Evolutionary conservation across 2,113 vertebrate species (phyloP).

Genomic region (Xenus cinereus): DNA sequence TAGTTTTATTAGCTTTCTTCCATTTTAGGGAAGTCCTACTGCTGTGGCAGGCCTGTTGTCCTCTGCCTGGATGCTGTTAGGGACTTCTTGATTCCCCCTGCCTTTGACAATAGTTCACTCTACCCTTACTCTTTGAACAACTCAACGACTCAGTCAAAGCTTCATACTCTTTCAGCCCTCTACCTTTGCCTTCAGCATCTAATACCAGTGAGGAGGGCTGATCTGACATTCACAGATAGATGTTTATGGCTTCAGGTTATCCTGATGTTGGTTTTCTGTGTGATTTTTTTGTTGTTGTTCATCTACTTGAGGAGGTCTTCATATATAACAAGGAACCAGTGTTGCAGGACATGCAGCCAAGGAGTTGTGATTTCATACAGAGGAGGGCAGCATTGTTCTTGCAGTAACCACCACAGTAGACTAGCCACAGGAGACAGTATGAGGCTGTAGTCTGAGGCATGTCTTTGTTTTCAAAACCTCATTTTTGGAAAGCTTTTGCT

Average conservation of each 20-base stretch:
- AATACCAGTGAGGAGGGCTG: not conserved
- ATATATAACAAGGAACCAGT: not conserved
- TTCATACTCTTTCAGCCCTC: not conserved
- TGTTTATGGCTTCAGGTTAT: not conserved
- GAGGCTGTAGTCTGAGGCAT: not conserved
- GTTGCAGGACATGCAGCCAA: accelerated
- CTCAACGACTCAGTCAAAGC: not conserved
- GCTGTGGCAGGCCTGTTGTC: not conserved
- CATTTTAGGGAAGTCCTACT: not conserved
- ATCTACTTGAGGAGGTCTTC: not conserved
- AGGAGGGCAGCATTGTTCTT: not conserved
- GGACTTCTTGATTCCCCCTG: not conserved
- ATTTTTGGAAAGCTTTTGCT: not conserved
- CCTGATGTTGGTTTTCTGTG: not conserved
- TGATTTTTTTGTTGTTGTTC: too few species aligned
- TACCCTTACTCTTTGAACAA: not conserved
- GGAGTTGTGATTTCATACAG: not conserved
- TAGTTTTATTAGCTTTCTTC: not conserved
- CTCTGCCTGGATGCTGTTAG: not conserved
- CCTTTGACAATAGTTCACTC: not conserved
- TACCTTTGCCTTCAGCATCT: not conserved
- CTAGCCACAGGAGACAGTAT: not conserved
- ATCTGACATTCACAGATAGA: not conserved
- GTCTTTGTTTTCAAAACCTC: not conserved
- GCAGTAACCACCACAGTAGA: not conserved